Percentiles rank a stretch among this genome's conserved stretches.
phyloP scores from a whole-genome alignment of 1,140 invertebrate species.

The Cheumatopsyche charites region DNA sequence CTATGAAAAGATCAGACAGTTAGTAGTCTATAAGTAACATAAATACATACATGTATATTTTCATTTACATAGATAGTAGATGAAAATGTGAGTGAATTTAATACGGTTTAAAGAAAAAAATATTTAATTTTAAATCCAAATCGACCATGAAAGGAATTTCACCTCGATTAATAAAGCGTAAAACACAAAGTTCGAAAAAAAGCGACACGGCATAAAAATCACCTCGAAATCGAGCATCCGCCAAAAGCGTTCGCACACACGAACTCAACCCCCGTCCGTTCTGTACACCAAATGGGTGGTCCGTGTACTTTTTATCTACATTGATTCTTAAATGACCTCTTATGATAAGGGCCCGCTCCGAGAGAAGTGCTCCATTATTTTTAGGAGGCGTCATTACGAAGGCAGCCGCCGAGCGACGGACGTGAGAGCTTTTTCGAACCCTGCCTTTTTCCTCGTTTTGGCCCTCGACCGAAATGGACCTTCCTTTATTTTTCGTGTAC shows the following conservation, averaged over 20 bases:
- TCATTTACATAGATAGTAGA: too few species aligned
- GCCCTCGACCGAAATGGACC: background rate
- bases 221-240: background rate
- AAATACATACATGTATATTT: too few species aligned
- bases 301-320: constrained; percentile 47
- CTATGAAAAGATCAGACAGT: too few species aligned
- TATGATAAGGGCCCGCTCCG: constrained; percentile 42
- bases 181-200: too few species aligned
- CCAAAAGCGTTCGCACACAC: background rate
- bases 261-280: background rate
- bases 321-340: constrained; percentile 47
- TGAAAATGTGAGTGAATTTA: too few species aligned
- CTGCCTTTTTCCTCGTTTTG: background rate
- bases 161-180: too few species aligned
- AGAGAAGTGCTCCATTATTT: constrained; percentile 47
- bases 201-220: too few species aligned
- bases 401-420: constrained; percentile 31
- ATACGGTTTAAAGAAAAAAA: too few species aligned
- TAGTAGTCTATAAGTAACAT: too few species aligned
- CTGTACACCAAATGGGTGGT: constrained; percentile 45
- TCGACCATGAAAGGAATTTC: too few species aligned
- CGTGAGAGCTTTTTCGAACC: constrained; percentile 29
- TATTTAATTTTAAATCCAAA: too few species aligned
- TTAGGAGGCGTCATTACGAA: constrained; percentile 42
- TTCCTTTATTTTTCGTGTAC: constrained; percentile 11